Conservation (phyloP, 2,888 invertebrate species). For the Cerastoderma edule region DNA sequence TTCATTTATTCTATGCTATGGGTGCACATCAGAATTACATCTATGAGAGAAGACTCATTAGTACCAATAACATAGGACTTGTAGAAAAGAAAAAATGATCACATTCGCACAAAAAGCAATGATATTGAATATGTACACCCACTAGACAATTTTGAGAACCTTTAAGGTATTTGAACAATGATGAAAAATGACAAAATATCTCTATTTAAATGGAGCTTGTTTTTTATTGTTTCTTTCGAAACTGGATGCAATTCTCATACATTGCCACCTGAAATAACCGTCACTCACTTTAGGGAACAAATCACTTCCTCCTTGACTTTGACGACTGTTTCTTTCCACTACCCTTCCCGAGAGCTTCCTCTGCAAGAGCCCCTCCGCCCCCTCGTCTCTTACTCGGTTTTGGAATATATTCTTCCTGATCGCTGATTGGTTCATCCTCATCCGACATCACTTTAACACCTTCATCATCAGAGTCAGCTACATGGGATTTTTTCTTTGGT, state of each 20-base stretch:
- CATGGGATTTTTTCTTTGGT: constrained; percentile 1
- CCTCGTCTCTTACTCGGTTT: constrained; percentile 37
- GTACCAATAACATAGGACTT: too few relatives aligned
- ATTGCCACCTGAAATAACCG: not conserved
- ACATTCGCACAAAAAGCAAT: too few relatives aligned
- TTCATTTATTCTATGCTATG: too few relatives aligned
- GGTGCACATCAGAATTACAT: too few relatives aligned
- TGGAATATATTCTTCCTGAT: constrained; percentile 37
- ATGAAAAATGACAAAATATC: not conserved
- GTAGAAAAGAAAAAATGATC: too few relatives aligned
- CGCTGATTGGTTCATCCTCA: constrained; percentile 23
- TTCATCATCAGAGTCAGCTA: constrained; percentile 30
- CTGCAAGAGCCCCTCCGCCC: not conserved
- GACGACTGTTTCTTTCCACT: not conserved
- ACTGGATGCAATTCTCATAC: not conserved
- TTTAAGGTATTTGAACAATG: constrained; percentile 7
- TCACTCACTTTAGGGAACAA: not conserved
- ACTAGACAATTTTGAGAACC: constrained; percentile 1
- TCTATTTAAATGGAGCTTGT: not conserved
- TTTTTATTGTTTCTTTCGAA: constrained; percentile 7
- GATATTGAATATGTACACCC: not conserved
- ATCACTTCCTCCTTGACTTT: constrained; percentile 7
- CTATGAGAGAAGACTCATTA: too few relatives aligned
- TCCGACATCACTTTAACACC: too few relatives aligned
- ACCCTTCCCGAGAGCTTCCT: not conserved